These are phyloP conservation scores for Entomobrya multifasciata DNA, from an alignment of 2,888 invertebrate genomes.

Conservation along the genomic window DNA sequence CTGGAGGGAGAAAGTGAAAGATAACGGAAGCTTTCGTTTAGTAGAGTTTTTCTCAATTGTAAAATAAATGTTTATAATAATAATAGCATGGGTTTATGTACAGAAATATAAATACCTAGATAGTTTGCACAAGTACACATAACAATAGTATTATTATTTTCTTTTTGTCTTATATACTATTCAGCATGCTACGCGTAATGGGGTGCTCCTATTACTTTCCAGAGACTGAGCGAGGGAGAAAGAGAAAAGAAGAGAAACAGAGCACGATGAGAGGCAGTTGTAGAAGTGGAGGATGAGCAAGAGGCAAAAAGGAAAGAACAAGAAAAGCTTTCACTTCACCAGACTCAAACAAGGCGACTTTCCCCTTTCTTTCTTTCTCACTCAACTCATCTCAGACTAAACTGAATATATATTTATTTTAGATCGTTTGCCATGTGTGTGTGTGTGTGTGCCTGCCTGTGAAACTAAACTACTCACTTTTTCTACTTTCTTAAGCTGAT, in stretches of 20 bases:
- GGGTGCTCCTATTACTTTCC: too few species aligned
- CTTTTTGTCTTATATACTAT: conserved; percentile 29
- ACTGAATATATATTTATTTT: background rate
- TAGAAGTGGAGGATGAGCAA: background rate
- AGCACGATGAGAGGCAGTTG: conserved; percentile 22
- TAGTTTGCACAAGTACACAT: too few species aligned
- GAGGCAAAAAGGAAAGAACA: background rate
- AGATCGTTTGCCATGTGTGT: background rate
- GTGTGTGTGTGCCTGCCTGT: too few species aligned
- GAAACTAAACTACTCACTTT: conserved; percentile 37
- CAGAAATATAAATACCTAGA: too few species aligned
- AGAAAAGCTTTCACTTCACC: conserved; percentile 44
- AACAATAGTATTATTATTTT: too few species aligned
- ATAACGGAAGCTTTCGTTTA: too few species aligned
- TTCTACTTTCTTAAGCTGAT: conserved; percentile 61
- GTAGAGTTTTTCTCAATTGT: background rate
- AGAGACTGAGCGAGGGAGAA: background rate
- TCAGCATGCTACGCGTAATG: too few species aligned
- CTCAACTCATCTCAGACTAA: too few species aligned
- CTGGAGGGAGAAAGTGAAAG: conserved; percentile 32
- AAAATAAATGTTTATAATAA: conserved; percentile 20
- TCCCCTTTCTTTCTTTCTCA: too few species aligned
- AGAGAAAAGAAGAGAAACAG: background rate
- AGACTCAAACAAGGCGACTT: conserved; percentile 12
- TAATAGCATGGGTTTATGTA: too few species aligned